Evolutionary conservation across 2,113 vertebrate genomes (phyloP).

Genomic region (Mastomys coucha): DNA sequence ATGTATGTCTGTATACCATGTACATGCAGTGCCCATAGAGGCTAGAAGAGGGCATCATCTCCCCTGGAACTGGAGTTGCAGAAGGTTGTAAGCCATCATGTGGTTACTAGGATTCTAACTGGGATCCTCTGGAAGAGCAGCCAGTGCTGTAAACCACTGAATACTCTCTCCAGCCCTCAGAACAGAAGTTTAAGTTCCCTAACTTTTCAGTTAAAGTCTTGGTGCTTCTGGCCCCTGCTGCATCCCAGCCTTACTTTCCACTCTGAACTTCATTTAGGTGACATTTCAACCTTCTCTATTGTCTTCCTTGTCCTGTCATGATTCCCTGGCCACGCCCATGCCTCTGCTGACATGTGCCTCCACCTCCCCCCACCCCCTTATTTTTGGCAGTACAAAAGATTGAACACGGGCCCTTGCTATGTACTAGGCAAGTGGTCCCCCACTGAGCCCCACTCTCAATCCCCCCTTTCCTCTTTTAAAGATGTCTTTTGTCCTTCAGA

Average conservation of each 20-base stretch:
- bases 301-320: not conserved
- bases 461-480: not conserved
- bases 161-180: not conserved
- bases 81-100: not conserved
- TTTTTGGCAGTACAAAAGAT: not conserved
- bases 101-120: not conserved
- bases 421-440: not conserved
- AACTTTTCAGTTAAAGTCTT: not conserved
- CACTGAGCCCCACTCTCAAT: no score
- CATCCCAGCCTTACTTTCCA: not conserved
- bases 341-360: not conserved
- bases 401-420: not conserved
- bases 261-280: not conserved
- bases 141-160: not conserved
- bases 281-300: accelerated
- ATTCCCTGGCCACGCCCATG: not conserved
- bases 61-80: not conserved
- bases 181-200: not conserved
- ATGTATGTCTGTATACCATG: not conserved
- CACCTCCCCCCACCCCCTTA: no score
- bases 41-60: not conserved
- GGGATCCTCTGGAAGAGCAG: not conserved
- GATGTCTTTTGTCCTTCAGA: conserved; percentile 37
- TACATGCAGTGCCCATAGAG: not conserved
- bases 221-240: no score